A percentile compares a stretch with the other conserved stretches of the same genome.
phyloP scores from a whole-genome alignment of 2,797 vertebrate genomes.

The Rhincodon typus region DNA sequence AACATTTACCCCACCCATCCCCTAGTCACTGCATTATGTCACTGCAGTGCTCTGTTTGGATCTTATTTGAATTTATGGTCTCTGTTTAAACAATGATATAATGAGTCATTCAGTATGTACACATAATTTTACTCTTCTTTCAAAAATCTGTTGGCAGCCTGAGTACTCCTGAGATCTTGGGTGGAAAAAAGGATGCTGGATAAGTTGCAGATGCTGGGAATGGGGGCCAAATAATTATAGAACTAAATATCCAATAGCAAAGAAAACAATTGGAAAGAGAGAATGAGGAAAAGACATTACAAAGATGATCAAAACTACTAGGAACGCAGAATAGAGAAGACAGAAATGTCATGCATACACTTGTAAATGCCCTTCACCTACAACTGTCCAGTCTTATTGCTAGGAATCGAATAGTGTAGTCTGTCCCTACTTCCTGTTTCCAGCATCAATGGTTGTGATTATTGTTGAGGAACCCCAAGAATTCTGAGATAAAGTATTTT shows the following conservation, averaged over 20 bases:
- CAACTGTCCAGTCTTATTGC: background rate
- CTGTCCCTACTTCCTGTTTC: background rate
- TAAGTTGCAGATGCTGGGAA: background rate
- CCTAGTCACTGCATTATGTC: background rate
- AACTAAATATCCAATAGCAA: background rate
- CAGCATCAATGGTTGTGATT: background rate
- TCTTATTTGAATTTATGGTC: background rate
- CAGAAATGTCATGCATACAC: background rate
- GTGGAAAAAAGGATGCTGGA: background rate
- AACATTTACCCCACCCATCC: background rate
- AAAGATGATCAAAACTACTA: background rate
- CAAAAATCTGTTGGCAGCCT: slow-evolving; percentile 14
- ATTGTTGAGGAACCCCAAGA: background rate
- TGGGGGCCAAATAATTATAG: background rate
- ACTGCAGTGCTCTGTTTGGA: background rate
- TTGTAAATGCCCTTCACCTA: background rate
- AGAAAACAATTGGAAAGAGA: background rate
- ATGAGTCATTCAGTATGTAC: background rate
- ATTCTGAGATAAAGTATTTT: background rate
- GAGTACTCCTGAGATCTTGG: background rate
- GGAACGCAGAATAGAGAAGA: background rate
- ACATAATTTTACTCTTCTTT: background rate
- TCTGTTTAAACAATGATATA: background rate
- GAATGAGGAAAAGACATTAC: background rate
- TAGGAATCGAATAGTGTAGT: background rate